phyloP scores from a whole-genome alignment of 2,888 invertebrate genomes.

The Eristalis arbustorum region DNA sequence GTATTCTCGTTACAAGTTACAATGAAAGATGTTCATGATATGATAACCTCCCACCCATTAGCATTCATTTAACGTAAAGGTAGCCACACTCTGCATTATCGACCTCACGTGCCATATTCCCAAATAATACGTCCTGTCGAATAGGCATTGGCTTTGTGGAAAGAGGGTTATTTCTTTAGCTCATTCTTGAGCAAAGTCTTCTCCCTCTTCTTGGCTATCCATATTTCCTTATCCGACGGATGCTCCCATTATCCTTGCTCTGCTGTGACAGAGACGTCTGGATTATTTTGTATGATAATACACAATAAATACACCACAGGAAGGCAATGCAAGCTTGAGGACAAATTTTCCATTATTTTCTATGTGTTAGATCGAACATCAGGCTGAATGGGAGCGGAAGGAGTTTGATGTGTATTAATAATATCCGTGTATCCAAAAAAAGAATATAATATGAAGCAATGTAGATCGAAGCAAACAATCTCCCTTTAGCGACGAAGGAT shows the following conservation, averaged over 20 bases:
- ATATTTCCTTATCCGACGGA: constrained; percentile 17
- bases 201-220: background rate
- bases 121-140: constrained; percentile 51
- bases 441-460: constrained; percentile 8
- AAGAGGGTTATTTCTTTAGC: background rate
- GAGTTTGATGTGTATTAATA: constrained; percentile 18
- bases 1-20: constrained; percentile 32
- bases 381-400: background rate
- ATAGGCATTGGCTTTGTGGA: background rate
- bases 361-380: constrained; percentile 18
- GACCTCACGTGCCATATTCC: constrained; percentile 39
- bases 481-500: constrained; percentile 21
- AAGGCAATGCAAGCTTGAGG: constrained; percentile 53
- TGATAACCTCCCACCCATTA: constrained; percentile 5
- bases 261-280: constrained; percentile 45
- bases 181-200: constrained; percentile 1
- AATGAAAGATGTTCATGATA: background rate
- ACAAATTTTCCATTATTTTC: constrained; percentile 53
- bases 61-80: background rate
- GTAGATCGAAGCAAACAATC: constrained; percentile 2
- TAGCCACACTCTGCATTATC: constrained; percentile 6
- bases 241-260: constrained; percentile 25
- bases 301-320: constrained; percentile 42
- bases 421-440: constrained; percentile 30
- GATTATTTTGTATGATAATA: constrained; percentile 33